Base-by-base conservation (phyloP, 2,113 vertebrate genomes). In the Antigone vipio region DNA sequence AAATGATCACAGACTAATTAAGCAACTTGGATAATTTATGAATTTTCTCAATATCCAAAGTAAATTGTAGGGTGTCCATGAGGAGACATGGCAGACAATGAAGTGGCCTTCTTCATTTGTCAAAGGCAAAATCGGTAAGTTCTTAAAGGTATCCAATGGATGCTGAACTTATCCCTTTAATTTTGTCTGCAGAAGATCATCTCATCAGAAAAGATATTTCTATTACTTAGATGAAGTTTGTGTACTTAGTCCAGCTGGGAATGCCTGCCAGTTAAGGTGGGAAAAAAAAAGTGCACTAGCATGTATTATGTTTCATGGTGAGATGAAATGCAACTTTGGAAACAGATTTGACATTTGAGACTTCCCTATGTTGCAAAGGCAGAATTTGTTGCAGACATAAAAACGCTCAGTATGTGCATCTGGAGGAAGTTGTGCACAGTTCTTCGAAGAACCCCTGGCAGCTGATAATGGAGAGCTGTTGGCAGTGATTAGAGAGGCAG, bases 401-500 rank as follows among this genome's bases (percentile, higher is more conserved):
- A 97, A 97, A 68, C 13, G 24, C 68, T 94, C 22, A 4, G 55
- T 92, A 34, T 78, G 83, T 69, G 85, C 92, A 88, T 98, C 96
- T 95, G 96, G 93, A 97, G 85, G 71, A 97, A 89, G 75, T 87
- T 80, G 52, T 94, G 93, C 76, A 60, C 67, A 62, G 95, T 95
- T 92, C 96, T 97, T 94, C 4, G 14, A 95, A 97, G 90, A 88
- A 97, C 92, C 97, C 96, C 95, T 97, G 96, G 96, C 96, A 97
- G 96, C 67, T 96, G 97, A 97, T 97, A 98, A 98, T 96, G 97
- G 96, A 97, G 95, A 96, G 92, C 95, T 97, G 94, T 97, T 98
- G 98, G 98, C 98, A 98, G 73, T 97, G 93, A 97, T 98, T 93
- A 95, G 80, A 94, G 95, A 97, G 97, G 97, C 98, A 98, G 98